Percentiles rank a stretch among this genome's conserved stretches.
phyloP scores from a whole-genome alignment of 92 coral and sea anemone genomes.

The Blastomussa wellsi region DNA sequence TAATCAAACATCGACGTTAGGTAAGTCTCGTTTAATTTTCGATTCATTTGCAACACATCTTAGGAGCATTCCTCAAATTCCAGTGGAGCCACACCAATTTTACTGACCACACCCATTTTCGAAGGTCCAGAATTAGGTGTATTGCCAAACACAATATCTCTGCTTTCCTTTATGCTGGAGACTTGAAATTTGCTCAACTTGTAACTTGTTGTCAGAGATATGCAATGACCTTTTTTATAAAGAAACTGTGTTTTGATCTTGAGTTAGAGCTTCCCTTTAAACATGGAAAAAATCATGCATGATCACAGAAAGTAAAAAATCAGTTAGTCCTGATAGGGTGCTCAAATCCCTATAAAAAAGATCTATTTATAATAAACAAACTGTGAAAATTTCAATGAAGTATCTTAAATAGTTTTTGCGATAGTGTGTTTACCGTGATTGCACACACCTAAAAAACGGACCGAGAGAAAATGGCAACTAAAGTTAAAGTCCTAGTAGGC shows the following conservation, averaged over 20 bases:
- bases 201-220: constrained; percentile 6
- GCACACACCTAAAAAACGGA: constrained; percentile 9
- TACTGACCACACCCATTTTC: constrained; percentile 28
- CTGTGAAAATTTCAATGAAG: constrained; percentile 27
- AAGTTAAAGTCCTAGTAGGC: constrained; percentile 25
- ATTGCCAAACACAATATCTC: constrained; percentile 12
- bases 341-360: constrained; percentile 2
- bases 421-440: constrained; percentile 5
- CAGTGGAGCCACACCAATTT: constrained; percentile 30
- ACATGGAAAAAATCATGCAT: background rate
- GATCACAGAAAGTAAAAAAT: background rate
- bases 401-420: constrained; percentile 28
- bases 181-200: constrained; percentile 5
- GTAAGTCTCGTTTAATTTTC: constrained; percentile 38
- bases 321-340: constrained; percentile 8
- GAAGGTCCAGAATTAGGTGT: constrained; percentile 9
- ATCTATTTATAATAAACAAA: constrained; percentile 8
- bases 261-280: background rate
- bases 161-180: constrained; percentile 8
- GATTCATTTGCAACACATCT: too few relatives aligned
- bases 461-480: background rate
- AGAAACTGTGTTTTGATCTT: background rate
- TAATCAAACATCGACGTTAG: constrained; percentile 32
- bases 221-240: constrained; percentile 31
- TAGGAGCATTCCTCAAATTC: constrained; percentile 9